Base-by-base conservation (phyloP, 2,113 vertebrate species). In the Galemys pyrenaicus region DNA sequence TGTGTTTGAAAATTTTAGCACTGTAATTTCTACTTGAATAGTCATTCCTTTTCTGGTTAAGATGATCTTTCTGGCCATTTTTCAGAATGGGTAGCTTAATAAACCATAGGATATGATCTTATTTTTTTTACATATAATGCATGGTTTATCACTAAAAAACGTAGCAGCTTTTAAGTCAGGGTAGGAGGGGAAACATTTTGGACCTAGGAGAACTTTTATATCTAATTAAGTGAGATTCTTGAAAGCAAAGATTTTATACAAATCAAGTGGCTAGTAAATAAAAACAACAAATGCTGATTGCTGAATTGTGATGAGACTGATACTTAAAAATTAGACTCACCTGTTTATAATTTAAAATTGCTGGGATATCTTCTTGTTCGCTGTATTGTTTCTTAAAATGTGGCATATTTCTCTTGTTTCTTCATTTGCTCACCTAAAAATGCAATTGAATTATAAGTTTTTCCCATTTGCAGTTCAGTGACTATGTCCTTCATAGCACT, bases 341-440 rank as follows among this genome's bases (percentile, higher is more conserved):
- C 17, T 60, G 49, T 73, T 70, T 71, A 41, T n/a, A 67, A 67
- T 74, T 85, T 82, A 73, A 92, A 84, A 49, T 2, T 81, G 32
- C 64, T 15, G 49, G 28, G 8, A 20, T 24, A 62, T 79, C 89
- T 87, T 93, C 32, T 64, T 86, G 19, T 51, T 77, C 51, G 1
- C 30, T 64, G 46, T 26, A 1, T 28, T 83, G 37, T 80, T 86
- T 67, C 60, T 91, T 67, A 68, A 68, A 54, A 37, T 39, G 9
- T 6, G 83, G 5, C 0, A 22, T 20, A 22, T 80, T 94, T 92
- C 39, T 75, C 49, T 86, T 30, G 80, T 56, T 91, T 91, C 30
- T 83, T 84, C n/a, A 95, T 83, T 92, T 95, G 58, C 56, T 92
- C 87, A 67, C 35, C 32, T 68, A 75, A 92, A 67, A 9, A 85